phyloP scores from a whole-genome alignment of 2,113 vertebrate species.

The Indicator maculatus region DNA sequence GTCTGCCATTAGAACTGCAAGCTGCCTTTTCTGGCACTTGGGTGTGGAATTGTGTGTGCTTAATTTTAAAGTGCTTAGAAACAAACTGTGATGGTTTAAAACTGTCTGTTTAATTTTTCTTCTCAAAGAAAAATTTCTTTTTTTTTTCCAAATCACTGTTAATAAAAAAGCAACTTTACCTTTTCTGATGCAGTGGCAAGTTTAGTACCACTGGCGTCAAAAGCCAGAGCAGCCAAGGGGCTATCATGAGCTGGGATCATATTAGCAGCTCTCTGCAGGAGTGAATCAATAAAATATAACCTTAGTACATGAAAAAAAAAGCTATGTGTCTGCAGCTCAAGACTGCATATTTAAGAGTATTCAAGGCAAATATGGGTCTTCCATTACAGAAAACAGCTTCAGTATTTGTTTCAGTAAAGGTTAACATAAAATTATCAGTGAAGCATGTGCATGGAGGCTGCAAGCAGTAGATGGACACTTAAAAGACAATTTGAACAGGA shows the following conservation, averaged over 20 bases:
- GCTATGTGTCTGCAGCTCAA: background rate
- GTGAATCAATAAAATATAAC: background rate
- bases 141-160: background rate
- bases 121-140: too few relatives aligned
- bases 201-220: slow-evolving; percentile 93
- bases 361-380: background rate
- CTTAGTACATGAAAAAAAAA: background rate
- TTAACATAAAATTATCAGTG: background rate
- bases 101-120: too few relatives aligned
- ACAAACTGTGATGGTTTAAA: too few relatives aligned
- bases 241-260: slow-evolving; percentile 99
- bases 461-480: background rate
- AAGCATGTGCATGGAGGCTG: background rate
- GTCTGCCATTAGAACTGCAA: background rate
- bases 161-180: slow-evolving; percentile 75
- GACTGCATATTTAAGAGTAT: background rate
- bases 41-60: background rate
- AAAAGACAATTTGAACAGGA: background rate
- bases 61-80: background rate
- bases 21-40: background rate
- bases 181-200: slow-evolving; percentile 98
- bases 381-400: background rate
- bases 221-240: slow-evolving; percentile 94
- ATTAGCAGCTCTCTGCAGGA: slow-evolving; percentile 92
- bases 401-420: background rate